A percentile compares a stretch with the other conserved stretches of the same genome.
Conservation (phyloP, 1,140 invertebrate species). For the Medauroidea extradentata region DNA sequence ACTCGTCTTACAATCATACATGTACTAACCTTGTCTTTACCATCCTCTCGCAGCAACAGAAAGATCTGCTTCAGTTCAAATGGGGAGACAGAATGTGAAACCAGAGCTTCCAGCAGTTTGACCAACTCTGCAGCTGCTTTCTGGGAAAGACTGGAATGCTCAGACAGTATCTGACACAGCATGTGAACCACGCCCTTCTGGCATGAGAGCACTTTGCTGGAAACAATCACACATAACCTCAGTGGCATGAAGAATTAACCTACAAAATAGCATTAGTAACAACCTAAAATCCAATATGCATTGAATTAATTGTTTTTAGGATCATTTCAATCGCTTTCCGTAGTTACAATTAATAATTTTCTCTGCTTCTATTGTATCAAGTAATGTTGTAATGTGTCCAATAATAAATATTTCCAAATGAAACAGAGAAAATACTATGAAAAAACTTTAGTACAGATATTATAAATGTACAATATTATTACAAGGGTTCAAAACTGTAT, state of each 20-base stretch:
- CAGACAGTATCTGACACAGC: slow-evolving; percentile 39
- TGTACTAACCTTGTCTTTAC: slow-evolving; percentile 29
- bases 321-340: no score
- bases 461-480: no score
- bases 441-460: no score
- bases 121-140: slow-evolving; percentile 48
- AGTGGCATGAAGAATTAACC: slow-evolving; percentile 20
- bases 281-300: no score
- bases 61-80: slow-evolving; percentile 53
- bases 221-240: background rate
- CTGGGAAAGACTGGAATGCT: slow-evolving; percentile 29
- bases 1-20: background rate
- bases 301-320: no score
- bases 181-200: slow-evolving; percentile 38
- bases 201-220: slow-evolving; percentile 21
- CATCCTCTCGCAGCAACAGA: slow-evolving; percentile 40
- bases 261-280: no score
- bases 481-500: no score
- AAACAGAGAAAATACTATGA: no score
- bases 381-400: no score
- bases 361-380: no score
- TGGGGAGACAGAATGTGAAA: slow-evolving; percentile 52
- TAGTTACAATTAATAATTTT: no score
- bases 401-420: no score
- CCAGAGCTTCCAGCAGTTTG: slow-evolving; percentile 52